phyloP scores from a whole-genome alignment of 2,113 vertebrate species.

The Plectropomus leopardus region DNA sequence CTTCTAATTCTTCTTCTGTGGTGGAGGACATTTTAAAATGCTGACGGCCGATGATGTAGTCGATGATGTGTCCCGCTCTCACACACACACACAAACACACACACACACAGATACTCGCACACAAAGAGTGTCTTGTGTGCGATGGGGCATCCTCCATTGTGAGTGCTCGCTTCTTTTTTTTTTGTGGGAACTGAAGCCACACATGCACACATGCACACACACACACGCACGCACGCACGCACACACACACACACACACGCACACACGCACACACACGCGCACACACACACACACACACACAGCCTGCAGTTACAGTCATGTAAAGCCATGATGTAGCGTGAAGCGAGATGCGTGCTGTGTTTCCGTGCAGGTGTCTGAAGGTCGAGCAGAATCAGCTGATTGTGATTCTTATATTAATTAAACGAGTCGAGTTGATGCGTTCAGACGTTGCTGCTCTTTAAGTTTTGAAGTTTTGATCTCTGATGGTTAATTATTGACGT shows the following conservation, averaged over 20 bases:
- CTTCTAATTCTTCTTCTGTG: slow-evolving; percentile 25
- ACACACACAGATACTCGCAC: background rate
- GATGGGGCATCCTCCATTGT: slow-evolving; percentile 45
- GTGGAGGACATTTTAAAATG: slow-evolving; percentile 47
- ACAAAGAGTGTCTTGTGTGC: slow-evolving; percentile 64
- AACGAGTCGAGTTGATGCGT: too few species aligned
- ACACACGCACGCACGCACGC: slow-evolving; percentile 26
- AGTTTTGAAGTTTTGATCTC: too few species aligned
- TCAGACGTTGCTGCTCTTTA: too few species aligned
- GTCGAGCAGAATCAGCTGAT: too few species aligned
- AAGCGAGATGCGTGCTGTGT: slow-evolving; percentile 24
- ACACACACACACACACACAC: slow-evolving; percentile 43
- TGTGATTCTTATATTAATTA: too few species aligned
- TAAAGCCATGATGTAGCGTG: slow-evolving; percentile 68
- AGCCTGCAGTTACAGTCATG: slow-evolving; percentile 64
- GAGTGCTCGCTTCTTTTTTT: slow-evolving; percentile 16
- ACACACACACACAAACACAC: slow-evolving; percentile 16
- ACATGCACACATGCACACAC: background rate
- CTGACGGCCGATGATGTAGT: slow-evolving; percentile 47
- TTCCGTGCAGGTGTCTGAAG: slow-evolving; percentile 31
- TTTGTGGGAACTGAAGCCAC: slow-evolving; percentile 27
- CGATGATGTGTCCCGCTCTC: slow-evolving; percentile 24
- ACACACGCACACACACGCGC: slow-evolving; percentile 28
- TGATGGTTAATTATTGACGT: too few species aligned
- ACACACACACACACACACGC: slow-evolving; percentile 33